These are phyloP conservation scores for Equus quagga DNA, from an alignment of 2,113 vertebrate genomes.

Conservation along the genomic window DNA sequence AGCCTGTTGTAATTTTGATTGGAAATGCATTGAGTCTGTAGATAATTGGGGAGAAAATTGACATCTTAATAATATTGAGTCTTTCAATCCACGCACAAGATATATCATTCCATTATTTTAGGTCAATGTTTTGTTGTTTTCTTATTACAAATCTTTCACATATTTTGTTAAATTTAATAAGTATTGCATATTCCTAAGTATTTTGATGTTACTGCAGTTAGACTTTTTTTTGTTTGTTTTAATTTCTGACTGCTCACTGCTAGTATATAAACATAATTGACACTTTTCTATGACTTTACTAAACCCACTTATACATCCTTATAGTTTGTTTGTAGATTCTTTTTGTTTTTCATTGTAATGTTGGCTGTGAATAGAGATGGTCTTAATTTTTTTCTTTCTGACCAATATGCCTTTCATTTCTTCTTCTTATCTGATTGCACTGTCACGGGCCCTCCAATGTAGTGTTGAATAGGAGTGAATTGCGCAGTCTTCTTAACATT, in stretches of 20 bases:
- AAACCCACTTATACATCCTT: neutral
- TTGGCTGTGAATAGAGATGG: neutral
- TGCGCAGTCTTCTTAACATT: neutral
- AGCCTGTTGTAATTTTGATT: neutral
- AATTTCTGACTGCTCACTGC: neutral
- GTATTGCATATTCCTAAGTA: neutral
- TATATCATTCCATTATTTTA: neutral
- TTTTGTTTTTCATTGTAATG: neutral
- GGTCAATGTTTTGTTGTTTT: neutral
- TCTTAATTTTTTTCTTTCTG: slow-evolving; percentile 4
- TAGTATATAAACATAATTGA: neutral
- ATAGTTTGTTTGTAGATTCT: neutral
- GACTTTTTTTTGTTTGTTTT: neutral
- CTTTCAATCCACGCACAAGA: neutral
- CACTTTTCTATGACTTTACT: neutral
- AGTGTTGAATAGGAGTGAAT: neutral
- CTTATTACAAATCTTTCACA: neutral
- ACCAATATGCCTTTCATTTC: neutral
- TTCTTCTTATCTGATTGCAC: neutral
- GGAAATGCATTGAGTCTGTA: neutral
- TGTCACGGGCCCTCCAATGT: neutral
- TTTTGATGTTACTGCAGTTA: neutral
- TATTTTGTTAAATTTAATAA: slow-evolving; percentile 20
- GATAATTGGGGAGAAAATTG: neutral
- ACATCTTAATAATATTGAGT: neutral